Evolutionary conservation across 2,113 vertebrate species (phyloP), one percentile per base, ranked within the genome.

Genomic region (Coreoperca whiteheadi): DNA sequence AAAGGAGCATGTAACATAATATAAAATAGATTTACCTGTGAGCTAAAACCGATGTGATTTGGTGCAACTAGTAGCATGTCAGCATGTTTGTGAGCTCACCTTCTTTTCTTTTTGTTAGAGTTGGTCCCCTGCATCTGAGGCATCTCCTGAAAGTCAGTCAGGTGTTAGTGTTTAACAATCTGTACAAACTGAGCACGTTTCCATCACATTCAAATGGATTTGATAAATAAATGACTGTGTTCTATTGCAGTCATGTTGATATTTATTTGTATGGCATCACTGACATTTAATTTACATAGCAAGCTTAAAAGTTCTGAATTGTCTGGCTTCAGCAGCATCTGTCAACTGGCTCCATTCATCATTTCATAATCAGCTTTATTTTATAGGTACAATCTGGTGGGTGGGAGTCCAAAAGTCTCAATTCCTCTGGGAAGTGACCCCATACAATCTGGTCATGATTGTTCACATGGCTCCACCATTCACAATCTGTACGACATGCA

Each of bases 51-150:
- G 63, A 4, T 66, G n/a, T 48, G 16, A 54, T 74, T 63, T 66
- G 12, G 16, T 71, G 18, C 46, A 46, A 46, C 10, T 21, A 59
- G 37, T 16, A 28, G 16, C 2, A 5, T 32, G 25, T 54, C 14
- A 2, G 25, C 34, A 43, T 28, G 32, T 16, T 28, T 56, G 37
- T 69, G 15, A 68, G 18, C 90, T 92, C 76, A 96, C 95, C 94
- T 94, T 89, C 82, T 87, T 71, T 91, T 94, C 82, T 93, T 94
- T 84, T 94, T 95, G 48, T 86, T 88, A 6, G 74, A 75, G 57
- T 72, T 88, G 67, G 43, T 85, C 18, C 73, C 57, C 12, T 90
- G 92, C 34, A 32, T 84, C 21, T 91, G 90, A 61, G 93, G 82
- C 71, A 92, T 89, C 15, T 96, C 94, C 95, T 96, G 83, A 43